Evolutionary conservation across 37 sponge, comb jelly and placozoan genomes (phyloP).

Genomic region (Lycopodina hypogea): DNA sequence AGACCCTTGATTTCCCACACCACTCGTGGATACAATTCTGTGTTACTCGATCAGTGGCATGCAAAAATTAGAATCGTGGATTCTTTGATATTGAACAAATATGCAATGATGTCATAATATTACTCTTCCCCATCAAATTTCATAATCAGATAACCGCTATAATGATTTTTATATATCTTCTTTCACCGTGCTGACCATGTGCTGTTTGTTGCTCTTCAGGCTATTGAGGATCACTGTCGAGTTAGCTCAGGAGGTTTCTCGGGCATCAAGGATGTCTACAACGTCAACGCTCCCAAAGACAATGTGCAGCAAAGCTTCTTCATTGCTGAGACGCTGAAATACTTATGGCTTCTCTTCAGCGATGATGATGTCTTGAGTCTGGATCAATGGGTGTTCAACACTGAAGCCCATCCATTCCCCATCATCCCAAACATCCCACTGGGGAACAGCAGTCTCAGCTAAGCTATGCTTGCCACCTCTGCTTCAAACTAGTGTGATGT

Average conservation of each 20-base stretch:
- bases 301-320: constrained; percentile 95
- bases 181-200: no score
- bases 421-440: constrained; percentile 50
- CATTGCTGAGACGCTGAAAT: constrained; percentile 93
- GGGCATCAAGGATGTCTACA: constrained; percentile 75
- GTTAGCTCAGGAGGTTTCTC: constrained; percentile 63
- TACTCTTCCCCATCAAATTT: no score
- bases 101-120: no score
- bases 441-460: not conserved
- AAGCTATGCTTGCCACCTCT: no score
- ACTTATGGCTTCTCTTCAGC: constrained; percentile 80
- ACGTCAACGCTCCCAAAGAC: constrained; percentile 51
- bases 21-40: no score
- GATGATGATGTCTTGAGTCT: constrained; percentile 69
- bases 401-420: constrained; percentile 97
- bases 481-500: no score
- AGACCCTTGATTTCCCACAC: no score
- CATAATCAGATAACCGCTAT: no score
- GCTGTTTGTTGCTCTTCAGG: constrained; percentile 28
- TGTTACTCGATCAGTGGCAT: no score
- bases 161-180: no score
- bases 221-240: constrained; percentile 72
- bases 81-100: no score
- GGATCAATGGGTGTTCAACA: constrained; percentile 89
- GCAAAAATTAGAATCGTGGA: no score